A percentile compares a stretch with the other conserved stretches of the same genome.
These are phyloP conservation scores for Pemphigus obesinymphae DNA, from an alignment of 1,140 invertebrate genomes.

Conservation along the genomic window DNA sequence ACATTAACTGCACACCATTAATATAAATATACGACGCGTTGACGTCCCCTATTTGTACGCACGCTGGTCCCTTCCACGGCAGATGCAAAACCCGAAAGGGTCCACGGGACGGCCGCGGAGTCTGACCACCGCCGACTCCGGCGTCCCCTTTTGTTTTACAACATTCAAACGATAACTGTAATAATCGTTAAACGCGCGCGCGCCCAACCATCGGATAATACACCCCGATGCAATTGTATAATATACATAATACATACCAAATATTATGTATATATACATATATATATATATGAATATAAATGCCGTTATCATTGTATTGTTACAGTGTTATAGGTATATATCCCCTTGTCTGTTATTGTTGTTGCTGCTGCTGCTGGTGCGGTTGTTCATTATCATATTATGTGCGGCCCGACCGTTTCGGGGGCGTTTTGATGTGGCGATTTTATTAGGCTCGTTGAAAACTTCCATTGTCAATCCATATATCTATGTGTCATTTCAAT, in stretches of 20 bases:
- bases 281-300: not conserved
- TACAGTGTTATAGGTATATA: too few species aligned
- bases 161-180: not conserved
- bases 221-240: not conserved
- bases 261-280: not conserved
- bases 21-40: not conserved
- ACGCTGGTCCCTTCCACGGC: not conserved
- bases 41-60: not conserved
- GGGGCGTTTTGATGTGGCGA: not conserved
- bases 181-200: slow-evolving; percentile 8
- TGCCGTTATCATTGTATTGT: not conserved
- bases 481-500: too few species aligned
- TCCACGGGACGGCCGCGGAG: not conserved
- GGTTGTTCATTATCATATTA: slow-evolving; percentile 1
- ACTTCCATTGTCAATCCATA: too few species aligned
- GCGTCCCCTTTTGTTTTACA: slow-evolving; percentile 3
- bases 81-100: not conserved
- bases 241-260: not conserved
- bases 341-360: not conserved
- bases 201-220: not conserved
- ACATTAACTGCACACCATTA: not conserved
- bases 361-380: not conserved
- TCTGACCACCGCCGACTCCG: not conserved
- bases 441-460: not conserved
- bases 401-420: not conserved